A percentile compares a stretch with the other conserved stretches of the same genome.
Evolutionary conservation across 2,888 invertebrate genomes (phyloP).

Genomic region (Melolontha melolontha): DNA sequence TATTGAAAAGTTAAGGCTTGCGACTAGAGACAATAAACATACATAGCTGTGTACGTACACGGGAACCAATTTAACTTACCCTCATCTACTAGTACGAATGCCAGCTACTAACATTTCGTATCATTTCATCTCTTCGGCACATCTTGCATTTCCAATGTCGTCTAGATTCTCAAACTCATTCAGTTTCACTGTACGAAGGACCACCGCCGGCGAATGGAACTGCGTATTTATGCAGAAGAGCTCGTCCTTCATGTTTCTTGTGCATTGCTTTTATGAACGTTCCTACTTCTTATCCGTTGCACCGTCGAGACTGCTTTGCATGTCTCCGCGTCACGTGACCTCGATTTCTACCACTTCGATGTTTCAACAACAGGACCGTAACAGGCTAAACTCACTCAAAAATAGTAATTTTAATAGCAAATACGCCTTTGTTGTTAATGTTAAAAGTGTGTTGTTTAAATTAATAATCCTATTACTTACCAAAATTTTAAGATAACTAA

Average conservation of each 20-base stretch:
- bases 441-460: no score
- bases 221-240: constrained; percentile 47
- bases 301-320: constrained; percentile 25
- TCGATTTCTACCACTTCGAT: constrained; percentile 15
- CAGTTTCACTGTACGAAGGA: constrained; percentile 42
- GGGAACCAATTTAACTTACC: constrained; percentile 37
- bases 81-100: constrained; percentile 6
- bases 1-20: constrained; percentile 21
- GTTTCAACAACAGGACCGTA: constrained; percentile 5
- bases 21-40: constrained; percentile 50
- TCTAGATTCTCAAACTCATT: constrained; percentile 12
- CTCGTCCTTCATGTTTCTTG: constrained; percentile 45
- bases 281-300: constrained; percentile 27
- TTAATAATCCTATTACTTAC: no score
- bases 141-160: constrained; percentile 11
- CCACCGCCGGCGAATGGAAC: constrained; percentile 43
- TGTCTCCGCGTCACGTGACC: constrained; percentile 17
- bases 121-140: constrained; percentile 31
- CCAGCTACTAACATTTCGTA: constrained; percentile 11
- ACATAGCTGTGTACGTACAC: constrained; percentile 31
- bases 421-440: background rate
- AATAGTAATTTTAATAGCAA: background rate
- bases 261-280: constrained; percentile 41
- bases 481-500: no score
- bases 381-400: no score